Base-by-base conservation (phyloP, 92 coral and sea anemone species). In the Paragorgia papillata region DNA sequence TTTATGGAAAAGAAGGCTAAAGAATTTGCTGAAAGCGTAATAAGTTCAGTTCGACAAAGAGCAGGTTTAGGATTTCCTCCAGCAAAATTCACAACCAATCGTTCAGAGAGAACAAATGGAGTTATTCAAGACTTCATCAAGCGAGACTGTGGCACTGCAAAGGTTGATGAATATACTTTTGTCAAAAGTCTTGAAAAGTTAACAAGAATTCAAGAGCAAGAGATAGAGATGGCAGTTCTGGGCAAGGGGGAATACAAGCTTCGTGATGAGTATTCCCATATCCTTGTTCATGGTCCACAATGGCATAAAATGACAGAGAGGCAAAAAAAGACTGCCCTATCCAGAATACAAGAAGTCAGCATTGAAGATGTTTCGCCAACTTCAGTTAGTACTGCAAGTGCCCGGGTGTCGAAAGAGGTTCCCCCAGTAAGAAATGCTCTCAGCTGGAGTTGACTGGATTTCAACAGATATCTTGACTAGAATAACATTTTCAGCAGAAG, bases 31-130 rank as follows among this genome's bases (percentile, higher is more conserved):
- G 56, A 75, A 26, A 85, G 74, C 48, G 84, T 73, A 29, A 79
- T 70, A 46, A 48, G 75, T 29, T 66, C 71, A 24, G 88, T 61
- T 18, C 85, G 85, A 10, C 75, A 79, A 74, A 62, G 81, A 71
- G 85, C 76, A 18, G 85, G 85, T 53, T 66, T 85, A 2, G 81
- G 77, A 34, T 79, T 81, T 63, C 82, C 88, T 15, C 88, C 81
- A 21, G 76, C 22, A 25, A 37, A 49, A 37, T 79, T 84, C 29
- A 84, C 84, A 2, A 84, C 84, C 19, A 84, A 84, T 31, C 73
- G 61, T 24, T 84, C 88, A n/a, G 84, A 84, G 39, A 13, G 79
- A 18, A 79, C 75, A 7, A 84, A 84, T 66, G 53, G 59, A 0
- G 74, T 79, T 15, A 49, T 84, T 40, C 84, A 79, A 37, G 81